phyloP scores from a whole-genome alignment of 2,113 vertebrate genomes.

The Ameiurus melas region DNA sequence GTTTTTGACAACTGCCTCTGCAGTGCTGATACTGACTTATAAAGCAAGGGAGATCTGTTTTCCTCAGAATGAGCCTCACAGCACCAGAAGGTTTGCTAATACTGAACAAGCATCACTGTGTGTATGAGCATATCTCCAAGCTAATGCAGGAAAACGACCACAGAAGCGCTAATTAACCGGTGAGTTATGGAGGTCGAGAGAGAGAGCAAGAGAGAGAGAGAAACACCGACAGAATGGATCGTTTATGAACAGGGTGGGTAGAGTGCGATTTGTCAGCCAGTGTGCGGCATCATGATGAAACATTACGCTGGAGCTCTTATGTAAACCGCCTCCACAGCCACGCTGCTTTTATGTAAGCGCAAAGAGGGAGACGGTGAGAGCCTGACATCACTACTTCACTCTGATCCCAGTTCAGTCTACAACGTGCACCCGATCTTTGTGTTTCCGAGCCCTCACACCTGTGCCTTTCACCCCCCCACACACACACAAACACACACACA shows the following conservation, averaged over 20 bases:
- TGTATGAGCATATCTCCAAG: constrained; percentile 12
- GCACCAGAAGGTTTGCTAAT: background rate
- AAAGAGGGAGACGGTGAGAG: constrained; percentile 27
- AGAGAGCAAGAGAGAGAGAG: background rate
- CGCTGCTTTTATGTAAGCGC: constrained; percentile 53
- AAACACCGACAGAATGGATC: background rate
- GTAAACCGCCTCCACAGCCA: constrained; percentile 60
- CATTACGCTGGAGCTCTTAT: constrained; percentile 57
- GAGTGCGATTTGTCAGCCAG: constrained; percentile 45
- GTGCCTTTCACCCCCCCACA: constrained; percentile 7
- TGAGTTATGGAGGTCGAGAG: constrained; percentile 1
- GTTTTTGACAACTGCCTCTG: constrained; percentile 23
- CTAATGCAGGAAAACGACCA: constrained; percentile 39
- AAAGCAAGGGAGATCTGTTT: constrained; percentile 27
- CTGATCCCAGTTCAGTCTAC: constrained; percentile 32
- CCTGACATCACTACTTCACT: constrained; percentile 29
- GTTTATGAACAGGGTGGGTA: constrained; percentile 32
- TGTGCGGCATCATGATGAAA: constrained; percentile 47
- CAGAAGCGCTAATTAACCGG: constrained; percentile 1
- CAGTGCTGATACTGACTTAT: constrained; percentile 28
- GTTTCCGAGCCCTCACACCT: constrained; percentile 29
- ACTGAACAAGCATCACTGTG: constrained; percentile 20
- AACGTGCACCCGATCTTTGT: background rate
- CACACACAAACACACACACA: constrained; percentile 1
- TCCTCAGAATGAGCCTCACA: background rate